phyloP scores from a whole-genome alignment of 2,888 invertebrate species.

The Sarcophaga carnaria region DNA sequence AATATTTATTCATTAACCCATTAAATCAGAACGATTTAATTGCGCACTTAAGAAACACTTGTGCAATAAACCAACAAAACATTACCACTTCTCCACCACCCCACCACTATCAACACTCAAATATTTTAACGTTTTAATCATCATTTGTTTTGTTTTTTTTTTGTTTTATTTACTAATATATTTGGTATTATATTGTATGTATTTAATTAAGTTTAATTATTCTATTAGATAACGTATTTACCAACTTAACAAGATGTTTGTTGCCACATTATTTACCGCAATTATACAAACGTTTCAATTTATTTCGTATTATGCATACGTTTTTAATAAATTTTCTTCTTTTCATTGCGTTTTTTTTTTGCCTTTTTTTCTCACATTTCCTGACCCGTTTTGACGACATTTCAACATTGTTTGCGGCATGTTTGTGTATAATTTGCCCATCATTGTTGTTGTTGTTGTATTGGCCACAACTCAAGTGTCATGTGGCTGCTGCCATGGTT shows the following conservation, averaged over 20 bases:
- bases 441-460: constrained; percentile 52
- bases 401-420: constrained; percentile 50
- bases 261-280: neutral
- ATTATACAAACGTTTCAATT: neutral
- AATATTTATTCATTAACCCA: constrained; percentile 17
- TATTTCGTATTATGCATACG: neutral
- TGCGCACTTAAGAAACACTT: constrained; percentile 5
- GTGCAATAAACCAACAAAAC: neutral
- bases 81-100: neutral
- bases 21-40: constrained; percentile 4
- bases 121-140: no score
- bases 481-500: constrained; percentile 82
- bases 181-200: neutral
- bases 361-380: constrained; percentile 44
- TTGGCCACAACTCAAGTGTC: constrained; percentile 76
- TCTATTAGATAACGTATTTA: neutral
- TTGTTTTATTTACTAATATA: constrained; percentile 16
- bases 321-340: constrained; percentile 54
- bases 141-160: no score
- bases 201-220: constrained; percentile 15
- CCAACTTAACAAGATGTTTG: neutral
- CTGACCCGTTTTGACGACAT: constrained; percentile 25
- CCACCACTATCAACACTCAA: no score
- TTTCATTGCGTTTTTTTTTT: constrained; percentile 50
- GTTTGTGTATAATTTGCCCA: neutral